Evolutionary conservation across 2,797 vertebrate species (phyloP), one percentile per base, ranked within the genome.

Genomic region (Linurgus olivaceus): DNA sequence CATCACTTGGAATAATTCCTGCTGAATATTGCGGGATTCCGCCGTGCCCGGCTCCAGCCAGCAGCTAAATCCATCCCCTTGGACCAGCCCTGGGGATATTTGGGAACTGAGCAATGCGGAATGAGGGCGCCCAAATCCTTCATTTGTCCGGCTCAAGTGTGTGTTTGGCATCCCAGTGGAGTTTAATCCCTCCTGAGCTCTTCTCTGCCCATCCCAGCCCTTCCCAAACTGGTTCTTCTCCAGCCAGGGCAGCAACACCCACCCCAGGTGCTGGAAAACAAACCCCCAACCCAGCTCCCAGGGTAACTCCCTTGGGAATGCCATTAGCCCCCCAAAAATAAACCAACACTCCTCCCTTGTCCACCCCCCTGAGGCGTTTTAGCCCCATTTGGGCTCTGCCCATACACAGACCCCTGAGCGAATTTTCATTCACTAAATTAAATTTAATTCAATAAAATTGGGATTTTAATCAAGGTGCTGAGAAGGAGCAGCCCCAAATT

Each of bases 341-440:
- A 75, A 54, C 7, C 44, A 28, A 1, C 0, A 2, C 12, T 1
- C 3, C 28, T 0, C 6, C 25, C 31, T 63, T 17, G 12, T 35
- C 51, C 37, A 35, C 8, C 2, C 33, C 24, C 29, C 26, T 23
- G 37, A 84, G 18, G n/a, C 0, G 0, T n/a, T 50, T 26, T 10
- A 42, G 61, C 26, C 44, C 15, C 8, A 2, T 40, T 35, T 54
- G 14, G 20, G 11, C 14, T 57, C n/a, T 38, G 12, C 23, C 21
- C 21, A 6, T 2, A 13, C 1, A 0, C 31, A 28, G 67, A 62
- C 10, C 40, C 2, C 11, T 2, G 16, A 47, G 47, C 0, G 0
- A 35, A 31, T 51, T 57, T 71, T 23, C 11, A 47, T 35, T 47
- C 6, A 5, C 29, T 52, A 35, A 25, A 76, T 44, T 51, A 12